Evolutionary conservation across 1,140 invertebrate genomes (phyloP).

Genomic region (Zaprionus tsacasi): DNA sequence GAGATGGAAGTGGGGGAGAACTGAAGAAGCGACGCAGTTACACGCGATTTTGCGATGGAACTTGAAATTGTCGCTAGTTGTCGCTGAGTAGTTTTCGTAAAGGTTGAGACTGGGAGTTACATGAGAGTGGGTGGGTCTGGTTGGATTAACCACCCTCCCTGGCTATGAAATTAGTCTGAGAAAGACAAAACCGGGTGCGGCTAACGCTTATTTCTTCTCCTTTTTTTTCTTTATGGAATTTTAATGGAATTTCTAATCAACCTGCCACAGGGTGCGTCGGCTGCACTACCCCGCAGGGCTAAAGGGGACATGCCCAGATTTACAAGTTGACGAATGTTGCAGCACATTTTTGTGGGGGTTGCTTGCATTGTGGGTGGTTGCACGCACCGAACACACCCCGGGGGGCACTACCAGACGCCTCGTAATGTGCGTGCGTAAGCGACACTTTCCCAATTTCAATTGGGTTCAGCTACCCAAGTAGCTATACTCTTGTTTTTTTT

Average conservation of each 20-base stretch:
- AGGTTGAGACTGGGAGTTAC: not conserved
- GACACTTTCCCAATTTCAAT: constrained; percentile 74
- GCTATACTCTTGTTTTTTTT: constrained; percentile 36
- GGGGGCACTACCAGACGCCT: constrained; percentile 9
- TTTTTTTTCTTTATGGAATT: constrained; percentile 57
- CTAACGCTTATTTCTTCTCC: constrained; percentile 56
- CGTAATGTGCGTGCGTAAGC: constrained; percentile 37
- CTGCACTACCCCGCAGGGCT: constrained; percentile 20
- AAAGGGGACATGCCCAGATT: constrained; percentile 63
- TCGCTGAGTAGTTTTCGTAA: constrained; percentile 13
- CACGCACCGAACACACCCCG: constrained; percentile 5
- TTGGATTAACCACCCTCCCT: constrained; percentile 2
- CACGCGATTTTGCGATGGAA: constrained; percentile 47
- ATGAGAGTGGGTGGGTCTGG: not conserved
- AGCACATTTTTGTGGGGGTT: constrained; percentile 51
- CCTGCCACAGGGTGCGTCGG: constrained; percentile 60
- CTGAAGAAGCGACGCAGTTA: constrained; percentile 16
- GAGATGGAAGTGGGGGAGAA: not conserved
- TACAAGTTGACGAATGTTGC: constrained; percentile 65
- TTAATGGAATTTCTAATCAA: constrained; percentile 82
- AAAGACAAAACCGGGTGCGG: constrained; percentile 49
- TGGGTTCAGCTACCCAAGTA: constrained; percentile 9
- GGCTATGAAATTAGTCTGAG: constrained; percentile 7
- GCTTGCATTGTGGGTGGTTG: constrained; percentile 50
- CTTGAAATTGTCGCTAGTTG: constrained; percentile 46